Evolutionary conservation across 2,888 invertebrate genomes (phyloP), one percentile per base, ranked within the genome.

Genomic region (Pterobdella sp.): DNA sequence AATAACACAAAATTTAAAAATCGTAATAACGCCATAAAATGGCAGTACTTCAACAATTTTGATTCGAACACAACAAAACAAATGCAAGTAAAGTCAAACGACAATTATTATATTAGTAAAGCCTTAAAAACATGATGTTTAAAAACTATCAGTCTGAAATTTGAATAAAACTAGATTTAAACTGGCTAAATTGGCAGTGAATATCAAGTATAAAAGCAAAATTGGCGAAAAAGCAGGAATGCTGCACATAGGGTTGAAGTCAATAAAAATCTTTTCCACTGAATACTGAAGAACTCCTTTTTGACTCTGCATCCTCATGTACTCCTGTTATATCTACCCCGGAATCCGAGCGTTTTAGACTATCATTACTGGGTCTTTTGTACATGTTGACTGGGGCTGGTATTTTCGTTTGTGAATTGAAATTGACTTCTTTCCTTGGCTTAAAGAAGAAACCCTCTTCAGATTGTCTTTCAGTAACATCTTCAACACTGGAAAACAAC

Each of bases 271-370:
- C 60, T 56, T 56, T 56, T 4, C 60, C 60, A 56, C 4, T 26
- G n/a, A 56, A 56, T 4, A 56, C n/a, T 22, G 60, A n/a, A 22
- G 60, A 4, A 22, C n/a, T 26, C 7, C 10, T 42, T 22, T 56
- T 36, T 10, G 32, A 7, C 32, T 56, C 71, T 29, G 26, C 49
- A 29, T 42, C 37, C n/a, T 69, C 69, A 29, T 26, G 31, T 1
- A 26, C 69, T 4, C 71, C 71, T 2, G 73, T 78, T 63, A 78
- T 78, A 68, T 78, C 78, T 1, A 78, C 78, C 18, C 78, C 78
- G 34, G 78, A 78, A 68, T 78, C 78, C 35, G 72, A 75, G 22
- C 78, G 64, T 49, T 74, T 77, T 37, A 78, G 65, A 29, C 49
- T 56, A 31, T 37, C 32, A 35, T 37, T 18, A 22, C 65, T 34